Evolutionary conservation across 2,888 invertebrate species (phyloP).

Genomic region (Plusia festucae): DNA sequence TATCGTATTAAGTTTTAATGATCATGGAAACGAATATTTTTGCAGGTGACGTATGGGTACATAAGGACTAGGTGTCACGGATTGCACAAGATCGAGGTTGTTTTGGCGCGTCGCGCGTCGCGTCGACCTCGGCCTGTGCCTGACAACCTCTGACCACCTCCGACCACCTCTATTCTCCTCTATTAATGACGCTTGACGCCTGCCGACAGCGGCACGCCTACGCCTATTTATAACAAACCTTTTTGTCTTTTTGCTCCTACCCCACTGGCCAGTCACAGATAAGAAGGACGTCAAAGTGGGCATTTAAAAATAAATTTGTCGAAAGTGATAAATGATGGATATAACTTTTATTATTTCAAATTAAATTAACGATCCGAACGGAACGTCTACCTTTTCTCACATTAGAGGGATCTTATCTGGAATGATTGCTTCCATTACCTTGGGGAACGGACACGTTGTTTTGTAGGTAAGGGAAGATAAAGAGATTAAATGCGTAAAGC

Average conservation of each 20-base stretch:
- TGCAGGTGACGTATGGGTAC: slow-evolving; percentile 18
- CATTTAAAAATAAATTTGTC: slow-evolving; percentile 90
- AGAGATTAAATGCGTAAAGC: slow-evolving; percentile 88
- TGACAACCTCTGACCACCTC: slow-evolving; percentile 26
- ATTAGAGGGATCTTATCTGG: slow-evolving; percentile 88
- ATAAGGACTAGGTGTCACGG: slow-evolving; percentile 1
- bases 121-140: neutral
- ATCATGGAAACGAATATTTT: slow-evolving; percentile 39
- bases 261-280: slow-evolving; percentile 80
- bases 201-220: slow-evolving; percentile 79
- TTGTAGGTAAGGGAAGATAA: slow-evolving; percentile 85
- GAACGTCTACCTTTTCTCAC: slow-evolving; percentile 88
- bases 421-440: slow-evolving; percentile 89
- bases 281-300: slow-evolving; percentile 83
- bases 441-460: slow-evolving; percentile 85
- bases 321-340: slow-evolving; percentile 89
- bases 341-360: slow-evolving; percentile 89
- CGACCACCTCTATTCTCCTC: slow-evolving; percentile 53
- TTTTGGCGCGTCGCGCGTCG: neutral
- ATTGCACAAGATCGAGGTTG: neutral
- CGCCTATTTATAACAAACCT: slow-evolving; percentile 77
- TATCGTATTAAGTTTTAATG: slow-evolving; percentile 48
- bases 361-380: slow-evolving; percentile 87
- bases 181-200: slow-evolving; percentile 74
- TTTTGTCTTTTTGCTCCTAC: slow-evolving; percentile 76